A percentile compares a stretch with the other conserved stretches of the same genome.
Evolutionary conservation across 2,888 invertebrate genomes (phyloP).

Genomic region (Cryptosula pallasiana): DNA sequence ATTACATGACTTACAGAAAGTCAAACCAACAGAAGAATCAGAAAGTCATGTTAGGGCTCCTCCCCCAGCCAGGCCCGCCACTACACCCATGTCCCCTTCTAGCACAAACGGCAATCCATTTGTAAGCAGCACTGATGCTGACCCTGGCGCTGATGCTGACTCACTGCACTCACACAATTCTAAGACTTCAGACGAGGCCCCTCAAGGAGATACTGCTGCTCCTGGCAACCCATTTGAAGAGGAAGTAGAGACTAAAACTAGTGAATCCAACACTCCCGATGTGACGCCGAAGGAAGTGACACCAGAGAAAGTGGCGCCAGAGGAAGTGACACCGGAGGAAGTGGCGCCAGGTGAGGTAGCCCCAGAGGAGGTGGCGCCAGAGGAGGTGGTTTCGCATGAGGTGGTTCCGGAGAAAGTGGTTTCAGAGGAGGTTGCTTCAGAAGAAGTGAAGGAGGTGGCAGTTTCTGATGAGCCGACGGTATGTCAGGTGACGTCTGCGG

Average conservation of each 20-base stretch:
- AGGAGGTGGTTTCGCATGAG: not conserved
- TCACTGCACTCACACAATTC: not conserved
- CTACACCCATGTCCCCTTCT: not conserved
- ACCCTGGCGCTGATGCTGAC: not conserved
- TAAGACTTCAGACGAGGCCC: not conserved
- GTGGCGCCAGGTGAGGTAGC: not conserved
- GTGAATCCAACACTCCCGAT: too few species aligned
- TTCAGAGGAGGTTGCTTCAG: not conserved
- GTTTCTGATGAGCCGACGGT: not conserved
- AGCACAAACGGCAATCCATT: conserved; percentile 9
- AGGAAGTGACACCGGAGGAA: too few species aligned
- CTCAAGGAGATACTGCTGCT: not conserved
- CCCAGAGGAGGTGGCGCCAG: not conserved
- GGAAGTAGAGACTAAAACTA: too few species aligned
- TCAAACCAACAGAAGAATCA: not conserved
- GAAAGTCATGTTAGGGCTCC: not conserved
- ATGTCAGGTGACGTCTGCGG: not conserved
- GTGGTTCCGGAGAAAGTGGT: not conserved
- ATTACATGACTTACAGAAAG: not conserved
- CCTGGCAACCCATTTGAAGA: conserved; percentile 17
- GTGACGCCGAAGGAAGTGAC: too few species aligned
- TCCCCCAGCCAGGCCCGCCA: not conserved
- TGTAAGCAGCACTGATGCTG: not conserved
- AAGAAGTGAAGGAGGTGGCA: not conserved
- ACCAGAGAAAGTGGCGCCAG: too few species aligned